phyloP scores from a whole-genome alignment of 2,113 vertebrate genomes.

The Peromyscus maniculatus region DNA sequence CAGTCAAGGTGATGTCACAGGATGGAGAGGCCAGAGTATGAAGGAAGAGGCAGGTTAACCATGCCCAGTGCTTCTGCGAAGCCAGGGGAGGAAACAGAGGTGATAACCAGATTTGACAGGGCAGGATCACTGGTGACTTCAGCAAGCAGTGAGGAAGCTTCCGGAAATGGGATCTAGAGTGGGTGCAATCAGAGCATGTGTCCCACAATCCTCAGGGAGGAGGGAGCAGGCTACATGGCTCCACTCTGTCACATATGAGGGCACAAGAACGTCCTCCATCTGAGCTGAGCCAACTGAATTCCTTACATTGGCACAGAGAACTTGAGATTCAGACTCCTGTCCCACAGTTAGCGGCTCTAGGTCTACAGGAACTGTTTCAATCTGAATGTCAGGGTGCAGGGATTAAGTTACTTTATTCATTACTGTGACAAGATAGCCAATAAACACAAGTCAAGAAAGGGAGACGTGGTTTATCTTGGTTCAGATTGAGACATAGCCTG shows the following conservation, averaged over 20 bases:
- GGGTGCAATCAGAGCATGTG: fast-evolving
- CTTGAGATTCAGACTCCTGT: neutral
- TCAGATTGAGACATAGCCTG: neutral
- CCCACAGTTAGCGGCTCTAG: neutral
- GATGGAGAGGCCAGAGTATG: neutral
- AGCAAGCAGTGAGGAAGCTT: neutral
- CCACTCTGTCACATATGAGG: neutral
- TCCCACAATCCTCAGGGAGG: neutral
- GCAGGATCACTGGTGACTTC: neutral
- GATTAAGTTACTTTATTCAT: neutral
- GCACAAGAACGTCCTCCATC: neutral
- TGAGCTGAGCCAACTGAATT: neutral
- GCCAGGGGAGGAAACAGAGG: neutral
- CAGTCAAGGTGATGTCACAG: neutral
- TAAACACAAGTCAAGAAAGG: neutral
- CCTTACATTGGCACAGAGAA: neutral
- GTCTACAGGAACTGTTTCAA: neutral
- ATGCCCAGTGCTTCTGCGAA: neutral
- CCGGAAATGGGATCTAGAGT: neutral
- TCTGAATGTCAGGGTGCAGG: neutral
- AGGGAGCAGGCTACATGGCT: neutral
- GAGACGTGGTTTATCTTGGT: neutral
- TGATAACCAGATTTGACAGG: too few relatives aligned
- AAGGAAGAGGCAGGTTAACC: neutral
- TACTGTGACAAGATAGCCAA: neutral